These are phyloP conservation scores for Drosophila nikananu DNA, from an alignment of 1,140 invertebrate species.

Conservation along the genomic window DNA sequence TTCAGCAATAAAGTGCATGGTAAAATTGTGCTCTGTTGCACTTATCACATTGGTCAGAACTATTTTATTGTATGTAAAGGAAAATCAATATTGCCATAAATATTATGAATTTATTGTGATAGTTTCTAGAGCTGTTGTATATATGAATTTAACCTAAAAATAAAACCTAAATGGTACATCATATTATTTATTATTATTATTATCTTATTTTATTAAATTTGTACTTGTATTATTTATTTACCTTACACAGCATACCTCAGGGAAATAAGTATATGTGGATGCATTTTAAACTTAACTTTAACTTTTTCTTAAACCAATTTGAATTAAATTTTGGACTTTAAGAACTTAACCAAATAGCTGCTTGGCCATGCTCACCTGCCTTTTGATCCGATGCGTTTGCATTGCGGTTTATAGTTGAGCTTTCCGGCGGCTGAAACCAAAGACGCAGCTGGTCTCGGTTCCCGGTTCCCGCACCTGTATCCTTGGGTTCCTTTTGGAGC, in stretches of 20 bases:
- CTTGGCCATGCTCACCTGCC: neutral
- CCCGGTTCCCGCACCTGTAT: neutral
- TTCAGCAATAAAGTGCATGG: neutral
- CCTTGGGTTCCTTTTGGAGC: constrained; percentile 16
- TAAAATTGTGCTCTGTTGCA: neutral
- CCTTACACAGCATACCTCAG: neutral
- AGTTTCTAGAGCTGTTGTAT: neutral
- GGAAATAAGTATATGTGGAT: too few species aligned
- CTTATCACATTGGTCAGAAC: neutral
- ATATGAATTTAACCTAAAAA: neutral
- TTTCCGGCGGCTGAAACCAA: constrained; percentile 2
- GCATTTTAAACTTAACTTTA: too few species aligned
- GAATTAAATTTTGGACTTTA: neutral
- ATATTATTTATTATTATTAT: neutral
- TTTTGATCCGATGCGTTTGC: constrained; percentile 20
- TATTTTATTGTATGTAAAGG: constrained; percentile 4
- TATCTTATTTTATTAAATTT: neutral
- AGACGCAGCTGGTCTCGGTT: constrained; percentile 22
- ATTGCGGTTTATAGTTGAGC: constrained; percentile 13
- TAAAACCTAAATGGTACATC: too few species aligned
- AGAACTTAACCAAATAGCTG: constrained; percentile 17
- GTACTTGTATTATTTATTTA: neutral
- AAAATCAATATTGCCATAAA: neutral
- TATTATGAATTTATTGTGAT: neutral
- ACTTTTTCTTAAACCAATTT: neutral